Evolutionary conservation across 2,888 invertebrate genomes (phyloP).

Genomic region (Nomada flava): DNA sequence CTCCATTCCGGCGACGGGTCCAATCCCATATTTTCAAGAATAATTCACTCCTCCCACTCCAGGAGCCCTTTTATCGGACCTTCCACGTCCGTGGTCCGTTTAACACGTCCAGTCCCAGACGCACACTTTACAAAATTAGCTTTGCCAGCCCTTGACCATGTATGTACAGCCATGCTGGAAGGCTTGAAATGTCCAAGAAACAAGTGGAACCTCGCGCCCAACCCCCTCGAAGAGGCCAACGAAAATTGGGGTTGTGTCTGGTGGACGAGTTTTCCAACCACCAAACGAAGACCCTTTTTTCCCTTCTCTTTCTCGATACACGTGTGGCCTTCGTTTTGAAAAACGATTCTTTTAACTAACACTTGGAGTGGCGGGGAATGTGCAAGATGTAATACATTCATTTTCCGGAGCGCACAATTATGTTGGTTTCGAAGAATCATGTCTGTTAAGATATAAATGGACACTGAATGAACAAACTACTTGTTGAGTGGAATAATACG

Average conservation of each 20-base stretch:
- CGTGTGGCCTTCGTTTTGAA: too few relatives aligned
- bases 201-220: conserved; percentile 1
- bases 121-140: conserved; percentile 78
- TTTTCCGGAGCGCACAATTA: conserved; percentile 13
- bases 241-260: conserved; percentile 32
- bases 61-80: conserved; percentile 17
- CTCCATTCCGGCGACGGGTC: conserved; percentile 31
- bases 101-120: conserved; percentile 73
- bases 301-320: neutral
- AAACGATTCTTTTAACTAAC: too few relatives aligned
- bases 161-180: conserved; percentile 42
- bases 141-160: conserved; percentile 76
- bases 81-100: conserved; percentile 59
- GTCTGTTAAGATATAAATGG: conserved; percentile 15
- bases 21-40: conserved; percentile 60
- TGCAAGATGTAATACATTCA: neutral
- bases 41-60: conserved; percentile 15
- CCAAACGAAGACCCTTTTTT: neutral
- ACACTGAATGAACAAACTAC: conserved; percentile 47
- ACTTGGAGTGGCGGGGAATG: too few relatives aligned
- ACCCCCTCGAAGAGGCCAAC: conserved; percentile 25
- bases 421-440: conserved; percentile 4
- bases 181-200: conserved; percentile 31
- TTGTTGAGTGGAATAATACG: conserved; percentile 37
- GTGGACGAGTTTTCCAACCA: conserved; percentile 23